A percentile compares a stretch with the other conserved stretches of the same genome.
These are phyloP conservation scores for Eublepharis macularius DNA, from an alignment of 2,113 vertebrate genomes.

Conservation along the genomic window DNA sequence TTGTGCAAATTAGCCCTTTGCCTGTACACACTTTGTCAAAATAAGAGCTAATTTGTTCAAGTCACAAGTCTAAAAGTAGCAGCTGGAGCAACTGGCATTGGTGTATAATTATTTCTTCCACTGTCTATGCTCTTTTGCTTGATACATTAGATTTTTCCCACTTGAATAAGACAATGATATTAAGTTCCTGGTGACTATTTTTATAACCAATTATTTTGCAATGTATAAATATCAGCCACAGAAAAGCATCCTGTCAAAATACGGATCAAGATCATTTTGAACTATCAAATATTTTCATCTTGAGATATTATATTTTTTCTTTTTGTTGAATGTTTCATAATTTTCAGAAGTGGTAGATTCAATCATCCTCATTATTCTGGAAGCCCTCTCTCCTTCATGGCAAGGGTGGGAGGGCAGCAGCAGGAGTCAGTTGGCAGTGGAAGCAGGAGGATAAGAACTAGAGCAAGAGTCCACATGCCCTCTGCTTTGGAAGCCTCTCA, in stretches of 20 bases:
- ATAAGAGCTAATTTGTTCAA: not conserved
- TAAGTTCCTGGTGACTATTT: not conserved
- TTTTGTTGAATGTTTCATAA: not conserved
- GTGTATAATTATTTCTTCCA: not conserved
- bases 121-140: not conserved
- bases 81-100: not conserved
- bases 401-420: too few species aligned
- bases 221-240: not conserved
- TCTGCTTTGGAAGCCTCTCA: not conserved
- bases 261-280: not conserved
- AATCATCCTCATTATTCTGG: not conserved
- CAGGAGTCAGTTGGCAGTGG: too few species aligned
- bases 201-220: not conserved
- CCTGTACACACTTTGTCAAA: not conserved
- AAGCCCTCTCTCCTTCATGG: not conserved
- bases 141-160: not conserved
- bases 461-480: not conserved
- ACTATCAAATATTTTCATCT: not conserved
- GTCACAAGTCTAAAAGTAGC: not conserved
- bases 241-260: conserved; percentile 11
- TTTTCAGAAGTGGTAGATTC: not conserved
- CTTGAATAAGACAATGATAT: not conserved
- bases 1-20: conserved; percentile 14
- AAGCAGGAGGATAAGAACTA: not conserved
- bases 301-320: not conserved